Percentiles rank a stretch among this genome's conserved stretches.
Conservation (phyloP, 1,140 invertebrate species). For the Rhyacophila brunnea region DNA sequence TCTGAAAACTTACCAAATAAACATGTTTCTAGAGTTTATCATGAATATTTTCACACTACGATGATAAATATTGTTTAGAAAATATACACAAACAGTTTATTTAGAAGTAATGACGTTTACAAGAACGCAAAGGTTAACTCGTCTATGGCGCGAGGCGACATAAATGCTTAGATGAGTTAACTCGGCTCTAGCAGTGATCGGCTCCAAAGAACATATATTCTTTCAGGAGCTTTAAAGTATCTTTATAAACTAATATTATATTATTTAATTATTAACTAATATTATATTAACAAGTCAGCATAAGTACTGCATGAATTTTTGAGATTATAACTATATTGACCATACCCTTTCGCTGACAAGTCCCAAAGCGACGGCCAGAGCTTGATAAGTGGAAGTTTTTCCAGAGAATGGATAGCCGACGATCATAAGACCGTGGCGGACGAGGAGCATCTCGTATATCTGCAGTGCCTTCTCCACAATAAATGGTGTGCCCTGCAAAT, state of each 20-base stretch:
- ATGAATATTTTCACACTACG: no score
- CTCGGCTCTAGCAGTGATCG: no score
- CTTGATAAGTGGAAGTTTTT: slow-evolving; percentile 76
- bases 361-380: slow-evolving; percentile 75
- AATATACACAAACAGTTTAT: no score
- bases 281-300: neutral
- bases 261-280: neutral
- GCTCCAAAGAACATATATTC: no score
- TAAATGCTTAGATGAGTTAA: no score
- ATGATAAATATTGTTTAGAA: no score
- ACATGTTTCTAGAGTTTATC: no score
- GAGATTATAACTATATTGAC: slow-evolving; percentile 10
- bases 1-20: no score
- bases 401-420: slow-evolving; percentile 90
- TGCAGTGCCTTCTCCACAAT: slow-evolving; percentile 82
- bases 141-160: no score
- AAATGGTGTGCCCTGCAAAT: slow-evolving; percentile 79
- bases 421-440: slow-evolving; percentile 85
- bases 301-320: neutral
- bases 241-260: slow-evolving; percentile 7
- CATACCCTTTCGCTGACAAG: slow-evolving; percentile 77
- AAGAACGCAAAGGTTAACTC: no score
- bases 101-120: no score
- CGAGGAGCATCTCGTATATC: slow-evolving; percentile 95
- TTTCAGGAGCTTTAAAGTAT: no score